phyloP scores from a whole-genome alignment of 2,797 vertebrate species.

The Varecia variegata region DNA sequence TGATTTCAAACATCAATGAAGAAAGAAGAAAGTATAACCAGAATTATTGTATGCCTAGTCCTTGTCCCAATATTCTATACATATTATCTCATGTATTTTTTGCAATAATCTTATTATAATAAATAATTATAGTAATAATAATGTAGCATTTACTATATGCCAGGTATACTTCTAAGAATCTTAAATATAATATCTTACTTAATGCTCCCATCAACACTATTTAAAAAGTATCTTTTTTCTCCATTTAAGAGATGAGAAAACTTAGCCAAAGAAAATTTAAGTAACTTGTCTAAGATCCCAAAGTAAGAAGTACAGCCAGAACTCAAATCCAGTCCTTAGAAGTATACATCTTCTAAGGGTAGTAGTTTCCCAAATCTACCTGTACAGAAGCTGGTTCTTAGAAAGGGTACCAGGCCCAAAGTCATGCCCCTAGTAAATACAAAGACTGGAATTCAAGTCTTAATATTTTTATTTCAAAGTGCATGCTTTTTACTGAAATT shows the following conservation, averaged over 20 bases:
- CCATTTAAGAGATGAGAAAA: constrained; percentile 14
- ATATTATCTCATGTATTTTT: neutral
- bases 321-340: neutral
- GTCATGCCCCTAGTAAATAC: neutral
- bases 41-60: neutral
- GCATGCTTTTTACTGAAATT: neutral
- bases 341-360: neutral
- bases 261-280: neutral
- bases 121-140: neutral
- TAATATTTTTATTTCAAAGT: neutral
- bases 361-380: neutral
- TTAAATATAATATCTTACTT: neutral
- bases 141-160: neutral
- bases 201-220: neutral
- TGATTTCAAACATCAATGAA: neutral
- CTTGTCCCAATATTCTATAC: neutral
- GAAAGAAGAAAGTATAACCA: neutral
- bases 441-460: constrained; percentile 31
- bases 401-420: neutral
- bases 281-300: neutral
- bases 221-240: neutral
- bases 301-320: neutral
- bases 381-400: neutral
- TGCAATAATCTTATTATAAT: neutral
- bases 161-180: neutral